Conservation (phyloP, 2,888 invertebrate species). For the Urechis unicinctus region DNA sequence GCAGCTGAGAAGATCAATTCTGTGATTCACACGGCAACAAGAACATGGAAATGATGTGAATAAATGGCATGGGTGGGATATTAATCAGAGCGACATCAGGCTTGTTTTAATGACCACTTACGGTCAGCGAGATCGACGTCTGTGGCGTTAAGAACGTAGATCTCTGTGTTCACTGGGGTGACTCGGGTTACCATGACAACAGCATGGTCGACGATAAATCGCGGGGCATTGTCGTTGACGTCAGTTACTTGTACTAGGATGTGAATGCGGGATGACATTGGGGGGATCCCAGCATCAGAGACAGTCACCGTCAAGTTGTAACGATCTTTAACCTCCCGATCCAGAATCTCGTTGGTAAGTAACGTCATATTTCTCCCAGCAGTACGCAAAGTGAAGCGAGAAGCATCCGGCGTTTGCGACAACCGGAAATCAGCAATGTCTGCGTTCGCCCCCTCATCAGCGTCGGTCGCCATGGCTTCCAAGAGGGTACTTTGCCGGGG, state of each 20-base stretch:
- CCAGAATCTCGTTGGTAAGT: neutral
- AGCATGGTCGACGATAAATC: neutral
- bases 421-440: constrained; percentile 1
- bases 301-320: constrained; percentile 1
- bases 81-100: neutral
- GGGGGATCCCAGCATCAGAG: neutral
- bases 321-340: neutral
- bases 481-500: neutral
- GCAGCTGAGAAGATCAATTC: too few species aligned
- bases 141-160: constrained; percentile 1
- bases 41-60: too few species aligned
- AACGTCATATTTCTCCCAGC: neutral
- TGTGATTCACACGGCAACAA: too few species aligned
- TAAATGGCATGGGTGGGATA: too few species aligned
- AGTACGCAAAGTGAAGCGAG: neutral
- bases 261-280: neutral
- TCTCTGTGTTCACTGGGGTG: constrained; percentile 3
- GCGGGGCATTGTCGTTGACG: constrained; percentile 7
- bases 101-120: neutral
- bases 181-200: constrained; percentile 2
- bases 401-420: neutral
- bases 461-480: constrained; percentile 2
- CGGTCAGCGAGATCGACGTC: constrained; percentile 1
- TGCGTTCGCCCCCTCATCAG: constrained; percentile 5
- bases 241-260: constrained; percentile 1